Percentiles rank a stretch among this genome's conserved stretches.
These are phyloP conservation scores for Pediacus dermestoides DNA, from an alignment of 2,888 invertebrate genomes.

Conservation along the genomic window DNA sequence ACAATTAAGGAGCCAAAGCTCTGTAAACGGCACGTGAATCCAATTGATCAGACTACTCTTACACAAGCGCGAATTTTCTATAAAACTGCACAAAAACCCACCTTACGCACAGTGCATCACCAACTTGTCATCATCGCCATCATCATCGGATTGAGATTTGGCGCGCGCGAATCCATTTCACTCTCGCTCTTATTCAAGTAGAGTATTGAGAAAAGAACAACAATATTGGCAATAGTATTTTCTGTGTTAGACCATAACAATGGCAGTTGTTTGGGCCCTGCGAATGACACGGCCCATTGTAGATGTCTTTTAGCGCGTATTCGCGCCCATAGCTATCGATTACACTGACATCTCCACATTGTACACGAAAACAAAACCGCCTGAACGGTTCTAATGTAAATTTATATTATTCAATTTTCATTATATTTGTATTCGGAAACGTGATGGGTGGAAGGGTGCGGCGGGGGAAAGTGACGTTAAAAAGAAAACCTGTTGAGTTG, in stretches of 20 bases:
- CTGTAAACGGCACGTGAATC: too few relatives aligned
- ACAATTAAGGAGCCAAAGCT: too few relatives aligned
- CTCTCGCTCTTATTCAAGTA: conserved; percentile 17
- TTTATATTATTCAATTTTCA: conserved; percentile 14
- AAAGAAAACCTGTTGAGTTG: conserved; percentile 28
- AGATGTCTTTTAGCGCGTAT: conserved; percentile 38
- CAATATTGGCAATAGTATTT: conserved; percentile 28
- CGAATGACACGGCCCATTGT: conserved; percentile 43
- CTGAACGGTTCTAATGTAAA: conserved; percentile 27
- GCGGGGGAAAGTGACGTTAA: neutral
- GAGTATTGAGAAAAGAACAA: conserved; percentile 25
- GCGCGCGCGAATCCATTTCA: conserved; percentile 14
- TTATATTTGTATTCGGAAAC: neutral
- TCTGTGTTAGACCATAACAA: conserved; percentile 26
- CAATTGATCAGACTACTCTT: too few relatives aligned
- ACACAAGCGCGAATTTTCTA: too few relatives aligned
- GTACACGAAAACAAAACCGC: conserved; percentile 12
- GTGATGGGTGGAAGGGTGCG: neutral
- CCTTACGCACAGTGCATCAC: too few relatives aligned
- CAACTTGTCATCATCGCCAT: too few relatives aligned
- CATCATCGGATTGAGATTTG: too few relatives aligned
- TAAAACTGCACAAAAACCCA: too few relatives aligned
- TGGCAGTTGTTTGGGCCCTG: conserved; percentile 40
- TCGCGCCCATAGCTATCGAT: conserved; percentile 32
- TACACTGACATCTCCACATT: conserved; percentile 30